These are phyloP conservation scores for Dunckerocampus dactyliophorus DNA, from an alignment of 2,113 vertebrate genomes.

Conservation along the genomic window DNA sequence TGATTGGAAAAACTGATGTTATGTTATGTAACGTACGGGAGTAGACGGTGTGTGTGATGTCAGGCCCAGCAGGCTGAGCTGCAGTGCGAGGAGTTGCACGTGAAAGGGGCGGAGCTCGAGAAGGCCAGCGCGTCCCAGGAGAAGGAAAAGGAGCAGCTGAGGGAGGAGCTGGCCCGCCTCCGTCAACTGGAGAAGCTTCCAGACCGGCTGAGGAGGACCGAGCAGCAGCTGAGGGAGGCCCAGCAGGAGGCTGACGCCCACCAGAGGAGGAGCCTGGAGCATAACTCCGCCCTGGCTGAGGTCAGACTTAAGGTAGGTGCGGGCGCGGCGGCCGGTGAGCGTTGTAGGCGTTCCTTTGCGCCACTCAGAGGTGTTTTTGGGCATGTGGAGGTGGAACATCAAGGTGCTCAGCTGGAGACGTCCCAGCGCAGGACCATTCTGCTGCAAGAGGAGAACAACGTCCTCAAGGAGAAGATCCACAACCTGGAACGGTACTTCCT, in stretches of 20 bases:
- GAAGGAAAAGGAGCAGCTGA: slow-evolving; percentile 75
- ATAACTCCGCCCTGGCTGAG: slow-evolving; percentile 75
- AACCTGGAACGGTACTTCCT: slow-evolving; percentile 75
- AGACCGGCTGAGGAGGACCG: slow-evolving; percentile 75
- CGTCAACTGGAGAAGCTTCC: slow-evolving; percentile 81
- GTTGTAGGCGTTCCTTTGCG: neutral
- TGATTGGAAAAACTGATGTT: no score
- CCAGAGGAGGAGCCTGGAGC: slow-evolving; percentile 78
- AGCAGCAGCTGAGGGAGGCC: slow-evolving; percentile 78
- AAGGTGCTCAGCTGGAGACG: slow-evolving; percentile 82
- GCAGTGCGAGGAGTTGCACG: slow-evolving; percentile 76
- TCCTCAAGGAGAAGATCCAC: slow-evolving; percentile 79
- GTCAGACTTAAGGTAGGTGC: slow-evolving; percentile 80
- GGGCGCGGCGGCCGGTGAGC: neutral
- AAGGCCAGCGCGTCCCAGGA: slow-evolving; percentile 75
- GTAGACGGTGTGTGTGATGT: no score
- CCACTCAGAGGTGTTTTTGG: neutral
- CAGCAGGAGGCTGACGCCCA: slow-evolving; percentile 76
- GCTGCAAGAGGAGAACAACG: slow-evolving; percentile 86
- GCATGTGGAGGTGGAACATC: slow-evolving; percentile 81
- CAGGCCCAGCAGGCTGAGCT: slow-evolving; percentile 79
- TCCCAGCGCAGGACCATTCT: slow-evolving; percentile 81
- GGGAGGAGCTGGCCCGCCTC: slow-evolving; percentile 75
- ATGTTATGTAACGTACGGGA: no score
- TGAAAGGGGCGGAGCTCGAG: slow-evolving; percentile 75